Percentiles rank a stretch among this genome's conserved stretches.
Conservation (phyloP, 2,113 vertebrate species). For the Desmodus rotundus region DNA sequence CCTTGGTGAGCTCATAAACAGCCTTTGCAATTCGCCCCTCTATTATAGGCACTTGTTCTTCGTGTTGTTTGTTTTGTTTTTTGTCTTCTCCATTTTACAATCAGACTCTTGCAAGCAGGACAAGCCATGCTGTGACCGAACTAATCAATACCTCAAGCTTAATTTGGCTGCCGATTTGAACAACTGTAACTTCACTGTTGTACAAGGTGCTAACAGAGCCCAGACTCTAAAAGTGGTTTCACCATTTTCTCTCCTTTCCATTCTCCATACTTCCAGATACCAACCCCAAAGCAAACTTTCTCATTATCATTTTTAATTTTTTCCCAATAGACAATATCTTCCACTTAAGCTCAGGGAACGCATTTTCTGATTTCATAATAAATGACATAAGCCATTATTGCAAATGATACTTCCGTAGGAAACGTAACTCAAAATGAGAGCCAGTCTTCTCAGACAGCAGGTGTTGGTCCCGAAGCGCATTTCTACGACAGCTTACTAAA, state of each 20-base stretch:
- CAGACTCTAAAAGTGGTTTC: background rate
- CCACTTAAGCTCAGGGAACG: background rate
- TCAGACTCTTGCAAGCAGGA: background rate
- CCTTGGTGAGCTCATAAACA: background rate
- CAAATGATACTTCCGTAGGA: background rate
- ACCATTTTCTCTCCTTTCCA: slow-evolving; percentile 13
- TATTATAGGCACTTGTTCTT: background rate
- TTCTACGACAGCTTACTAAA: background rate
- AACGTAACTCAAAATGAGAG: background rate
- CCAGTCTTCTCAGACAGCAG: background rate
- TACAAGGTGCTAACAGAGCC: background rate
- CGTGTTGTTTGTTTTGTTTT: background rate
- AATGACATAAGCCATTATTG: slow-evolving; percentile 4
- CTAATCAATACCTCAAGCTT: background rate
- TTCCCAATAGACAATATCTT: background rate
- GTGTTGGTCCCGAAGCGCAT: background rate
- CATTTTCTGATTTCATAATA: slow-evolving; percentile 14
- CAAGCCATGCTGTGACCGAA: background rate
- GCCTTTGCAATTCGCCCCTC: background rate
- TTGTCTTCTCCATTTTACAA: background rate
- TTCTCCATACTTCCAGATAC: background rate
- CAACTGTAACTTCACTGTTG: background rate
- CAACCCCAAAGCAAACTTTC: background rate
- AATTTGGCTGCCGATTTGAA: background rate
- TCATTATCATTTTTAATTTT: background rate